phyloP scores from a whole-genome alignment of 2,888 invertebrate species.

The Trichogramma dendrolimi region DNA sequence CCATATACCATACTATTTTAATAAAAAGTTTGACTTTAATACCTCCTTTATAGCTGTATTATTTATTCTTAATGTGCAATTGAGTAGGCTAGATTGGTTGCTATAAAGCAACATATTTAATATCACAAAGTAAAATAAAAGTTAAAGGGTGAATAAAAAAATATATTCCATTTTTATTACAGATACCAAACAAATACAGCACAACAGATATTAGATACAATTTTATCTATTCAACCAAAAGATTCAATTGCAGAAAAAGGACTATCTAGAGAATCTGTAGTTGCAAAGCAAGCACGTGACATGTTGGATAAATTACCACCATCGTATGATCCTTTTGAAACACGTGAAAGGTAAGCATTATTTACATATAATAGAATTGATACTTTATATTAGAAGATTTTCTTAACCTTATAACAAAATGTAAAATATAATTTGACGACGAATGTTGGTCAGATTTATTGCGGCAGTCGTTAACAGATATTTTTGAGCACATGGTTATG shows the following conservation, averaged over 20 bases:
- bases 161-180: conserved; percentile 2
- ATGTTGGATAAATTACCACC: conserved; percentile 77
- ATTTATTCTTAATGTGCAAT: not conserved
- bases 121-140: not conserved
- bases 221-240: conserved; percentile 83
- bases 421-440: not conserved
- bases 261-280: conserved; percentile 75
- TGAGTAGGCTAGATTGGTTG: no score
- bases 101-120: no score
- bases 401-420: conserved; percentile 2
- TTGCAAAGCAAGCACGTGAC: conserved; percentile 67
- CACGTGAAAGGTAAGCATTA: conserved; percentile 61
- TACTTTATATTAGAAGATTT: not conserved
- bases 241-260: conserved; percentile 73
- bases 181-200: conserved; percentile 79
- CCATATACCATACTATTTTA: no score
- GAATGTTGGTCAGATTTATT: no score
- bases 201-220: conserved; percentile 69
- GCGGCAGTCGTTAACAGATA: no score
- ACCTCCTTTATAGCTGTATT: not conserved
- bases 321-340: conserved; percentile 75
- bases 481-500: no score
- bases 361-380: conserved; percentile 1
- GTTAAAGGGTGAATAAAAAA: not conserved
- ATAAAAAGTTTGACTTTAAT: no score